A percentile compares a stretch with the other conserved stretches of the same genome.
phyloP scores from a whole-genome alignment of 2,113 vertebrate species.

The Eolophus roseicapilla region DNA sequence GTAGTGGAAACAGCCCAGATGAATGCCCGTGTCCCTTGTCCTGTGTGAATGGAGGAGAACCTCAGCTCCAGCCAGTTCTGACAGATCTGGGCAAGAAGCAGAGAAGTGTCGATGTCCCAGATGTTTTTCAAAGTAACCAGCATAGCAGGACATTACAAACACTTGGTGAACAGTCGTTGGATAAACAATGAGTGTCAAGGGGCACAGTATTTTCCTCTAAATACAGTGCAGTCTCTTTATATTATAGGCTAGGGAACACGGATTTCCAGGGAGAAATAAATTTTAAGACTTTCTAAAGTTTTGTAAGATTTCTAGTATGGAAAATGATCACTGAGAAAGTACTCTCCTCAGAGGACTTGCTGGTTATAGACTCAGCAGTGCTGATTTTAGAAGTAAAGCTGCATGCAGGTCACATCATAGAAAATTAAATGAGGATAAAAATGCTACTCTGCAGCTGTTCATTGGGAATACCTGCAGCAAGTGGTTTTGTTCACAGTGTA shows the following conservation, averaged over 20 bases:
- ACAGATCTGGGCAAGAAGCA: neutral
- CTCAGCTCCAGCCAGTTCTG: neutral
- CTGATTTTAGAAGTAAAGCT: neutral
- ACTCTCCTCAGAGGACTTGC: neutral
- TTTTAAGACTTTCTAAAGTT: neutral
- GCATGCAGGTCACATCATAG: neutral
- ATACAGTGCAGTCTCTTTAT: neutral
- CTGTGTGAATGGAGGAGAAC: neutral
- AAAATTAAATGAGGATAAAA: neutral
- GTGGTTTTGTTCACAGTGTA: neutral
- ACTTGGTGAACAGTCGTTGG: neutral
- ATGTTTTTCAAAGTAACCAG: neutral
- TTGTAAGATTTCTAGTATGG: neutral
- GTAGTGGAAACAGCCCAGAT: neutral
- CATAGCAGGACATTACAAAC: neutral
- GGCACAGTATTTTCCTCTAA: neutral
- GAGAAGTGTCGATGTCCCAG: neutral
- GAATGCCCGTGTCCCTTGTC: neutral
- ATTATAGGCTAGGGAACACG: neutral
- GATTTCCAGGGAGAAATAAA: neutral
- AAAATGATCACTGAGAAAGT: neutral
- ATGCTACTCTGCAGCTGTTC: neutral
- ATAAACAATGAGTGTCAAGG: neutral
- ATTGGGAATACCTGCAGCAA: neutral
- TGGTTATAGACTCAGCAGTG: neutral